phyloP scores from a whole-genome alignment of 1,140 invertebrate genomes.

The Helicoverpa armigera region DNA sequence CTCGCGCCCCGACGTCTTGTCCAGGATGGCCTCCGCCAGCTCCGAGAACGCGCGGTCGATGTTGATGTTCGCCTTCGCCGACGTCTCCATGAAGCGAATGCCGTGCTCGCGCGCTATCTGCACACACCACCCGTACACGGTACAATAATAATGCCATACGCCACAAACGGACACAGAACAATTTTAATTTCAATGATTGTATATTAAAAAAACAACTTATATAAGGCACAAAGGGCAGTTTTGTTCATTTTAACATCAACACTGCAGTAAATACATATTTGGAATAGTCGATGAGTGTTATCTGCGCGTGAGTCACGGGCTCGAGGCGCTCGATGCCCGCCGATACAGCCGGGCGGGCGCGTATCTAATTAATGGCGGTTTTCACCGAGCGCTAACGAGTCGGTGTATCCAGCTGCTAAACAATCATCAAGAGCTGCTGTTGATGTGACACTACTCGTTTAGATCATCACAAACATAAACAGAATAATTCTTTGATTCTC shows the following conservation, averaged over 20 bases:
- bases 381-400: background rate
- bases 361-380: constrained; percentile 14
- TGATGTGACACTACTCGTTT: background rate
- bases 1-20: constrained; percentile 85
- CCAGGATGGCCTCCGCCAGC: constrained; percentile 90
- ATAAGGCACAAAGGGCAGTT: too few relatives aligned
- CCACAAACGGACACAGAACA: too few relatives aligned
- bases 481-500: too few relatives aligned
- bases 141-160: too few relatives aligned
- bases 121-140: background rate
- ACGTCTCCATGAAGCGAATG: constrained; percentile 98
- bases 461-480: background rate
- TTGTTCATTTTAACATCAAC: too few relatives aligned
- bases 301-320: constrained; percentile 31
- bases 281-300: background rate
- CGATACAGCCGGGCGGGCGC: too few relatives aligned
- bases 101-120: constrained; percentile 95
- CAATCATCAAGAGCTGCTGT: background rate
- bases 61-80: constrained; percentile 96
- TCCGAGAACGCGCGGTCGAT: constrained; percentile 97
- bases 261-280: background rate
- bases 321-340: background rate
- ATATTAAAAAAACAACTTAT: too few relatives aligned
- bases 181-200: too few relatives aligned
- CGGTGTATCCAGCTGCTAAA: background rate